Percentiles rank a stretch among this genome's conserved stretches.
These are phyloP conservation scores for Rhopalosiphum nymphaeae DNA, from an alignment of 2,888 invertebrate species.

Conservation along the genomic window DNA sequence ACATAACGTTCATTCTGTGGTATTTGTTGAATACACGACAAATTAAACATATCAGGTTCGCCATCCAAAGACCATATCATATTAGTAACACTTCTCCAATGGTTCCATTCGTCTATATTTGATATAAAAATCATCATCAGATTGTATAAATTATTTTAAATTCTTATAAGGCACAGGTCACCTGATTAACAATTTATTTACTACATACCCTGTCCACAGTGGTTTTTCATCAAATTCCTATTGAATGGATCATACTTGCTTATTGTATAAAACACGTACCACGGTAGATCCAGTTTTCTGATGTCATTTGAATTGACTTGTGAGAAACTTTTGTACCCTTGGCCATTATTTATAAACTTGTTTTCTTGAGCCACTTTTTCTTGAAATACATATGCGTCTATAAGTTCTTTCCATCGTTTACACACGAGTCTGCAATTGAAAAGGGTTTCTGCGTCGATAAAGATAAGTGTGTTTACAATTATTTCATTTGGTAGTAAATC, in stretches of 20 bases:
- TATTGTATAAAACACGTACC: constrained; percentile 62
- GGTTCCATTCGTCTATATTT: constrained; percentile 26
- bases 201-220: constrained; percentile 66
- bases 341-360: constrained; percentile 40
- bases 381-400: constrained; percentile 33
- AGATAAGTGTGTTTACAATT: constrained; percentile 29
- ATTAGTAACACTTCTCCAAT: constrained; percentile 22
- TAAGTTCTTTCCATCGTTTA: constrained; percentile 50
- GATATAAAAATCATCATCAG: not conserved
- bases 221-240: constrained; percentile 65
- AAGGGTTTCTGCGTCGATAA: constrained; percentile 29
- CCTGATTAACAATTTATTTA: not conserved
- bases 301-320: constrained; percentile 23
- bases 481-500: constrained; percentile 55
- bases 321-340: constrained; percentile 28
- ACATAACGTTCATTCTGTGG: constrained; percentile 47
- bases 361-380: constrained; percentile 49
- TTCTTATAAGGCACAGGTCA: not conserved
- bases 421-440: constrained; percentile 53
- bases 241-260: constrained; percentile 65
- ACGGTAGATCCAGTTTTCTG: constrained; percentile 55
- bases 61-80: no score
- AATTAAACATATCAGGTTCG: no score
- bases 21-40: not conserved
- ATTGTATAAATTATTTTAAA: not conserved